phyloP scores from a whole-genome alignment of 2,888 invertebrate species.

The Dexiosoma caninum region DNA sequence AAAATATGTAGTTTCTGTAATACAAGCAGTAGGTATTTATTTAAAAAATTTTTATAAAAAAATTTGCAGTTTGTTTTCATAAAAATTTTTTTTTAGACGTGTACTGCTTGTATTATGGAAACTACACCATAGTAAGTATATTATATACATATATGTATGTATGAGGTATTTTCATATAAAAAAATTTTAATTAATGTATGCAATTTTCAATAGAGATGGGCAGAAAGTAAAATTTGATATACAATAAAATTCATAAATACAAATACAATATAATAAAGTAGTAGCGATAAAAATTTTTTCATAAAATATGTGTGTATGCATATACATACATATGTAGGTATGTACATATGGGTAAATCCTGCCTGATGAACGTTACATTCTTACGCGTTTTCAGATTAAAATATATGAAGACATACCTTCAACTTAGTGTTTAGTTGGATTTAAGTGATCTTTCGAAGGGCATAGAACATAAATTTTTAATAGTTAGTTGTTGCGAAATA shows the following conservation, averaged over 20 bases:
- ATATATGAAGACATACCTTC: no score
- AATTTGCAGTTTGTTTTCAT: no score
- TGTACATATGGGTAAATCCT: background rate
- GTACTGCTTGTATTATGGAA: no score
- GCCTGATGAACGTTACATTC: background rate
- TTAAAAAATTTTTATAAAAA: no score
- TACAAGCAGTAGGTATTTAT: background rate
- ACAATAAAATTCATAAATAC: background rate
- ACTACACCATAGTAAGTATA: no score
- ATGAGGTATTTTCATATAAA: no score
- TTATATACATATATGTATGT: no score
- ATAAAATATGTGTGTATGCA: background rate
- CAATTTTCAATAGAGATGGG: slow-evolving; percentile 72
- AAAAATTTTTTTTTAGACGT: no score
- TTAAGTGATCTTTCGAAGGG: background rate
- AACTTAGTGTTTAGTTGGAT: no score
- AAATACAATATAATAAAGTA: background rate
- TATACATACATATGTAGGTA: background rate
- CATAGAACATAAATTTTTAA: no score
- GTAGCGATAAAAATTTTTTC: background rate
- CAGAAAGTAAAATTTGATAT: slow-evolving; percentile 72
- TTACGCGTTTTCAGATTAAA: background rate
- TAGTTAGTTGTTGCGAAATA: no score
- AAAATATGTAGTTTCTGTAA: slow-evolving; percentile 1
- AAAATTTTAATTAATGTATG: slow-evolving; percentile 60